Percentiles rank a stretch among this genome's conserved stretches.
phyloP scores from a whole-genome alignment of 2,888 invertebrate genomes.

The Athrips mouffetella region DNA sequence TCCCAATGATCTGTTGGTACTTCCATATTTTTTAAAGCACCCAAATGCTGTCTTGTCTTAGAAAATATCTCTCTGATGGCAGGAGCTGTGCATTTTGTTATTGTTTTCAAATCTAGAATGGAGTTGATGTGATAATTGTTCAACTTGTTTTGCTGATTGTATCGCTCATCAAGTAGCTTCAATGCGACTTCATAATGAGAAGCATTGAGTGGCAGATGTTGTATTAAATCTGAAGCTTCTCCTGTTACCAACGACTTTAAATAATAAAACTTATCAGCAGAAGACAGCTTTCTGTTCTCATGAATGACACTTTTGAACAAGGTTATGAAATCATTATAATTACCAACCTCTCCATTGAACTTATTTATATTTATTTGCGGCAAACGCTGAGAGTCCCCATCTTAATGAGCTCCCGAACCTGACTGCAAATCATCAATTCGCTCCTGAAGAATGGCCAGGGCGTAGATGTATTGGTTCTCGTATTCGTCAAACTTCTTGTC shows the following conservation, averaged over 20 bases:
- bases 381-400: no score
- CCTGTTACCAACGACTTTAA: neutral
- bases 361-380: no score
- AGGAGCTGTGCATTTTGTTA: neutral
- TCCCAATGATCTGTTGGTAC: neutral
- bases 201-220: constrained; percentile 19
- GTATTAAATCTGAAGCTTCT: constrained; percentile 14
- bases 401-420: no score
- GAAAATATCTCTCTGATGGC: neutral
- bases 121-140: constrained; percentile 17
- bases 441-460: no score
- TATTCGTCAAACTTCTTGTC: no score
- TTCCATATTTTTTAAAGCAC: constrained; percentile 2
- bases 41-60: constrained; percentile 3
- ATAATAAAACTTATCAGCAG: no score
- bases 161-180: constrained; percentile 16
- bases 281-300: no score
- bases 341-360: no score
- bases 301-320: no score
- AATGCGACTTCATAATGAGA: constrained; percentile 19
- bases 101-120: constrained; percentile 15
- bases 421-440: no score
- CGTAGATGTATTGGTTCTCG: no score
- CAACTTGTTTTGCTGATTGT: constrained; percentile 17
- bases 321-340: no score